These are phyloP conservation scores for Mareca strepera DNA, from an alignment of 2,797 vertebrate genomes.

Conservation along the genomic window DNA sequence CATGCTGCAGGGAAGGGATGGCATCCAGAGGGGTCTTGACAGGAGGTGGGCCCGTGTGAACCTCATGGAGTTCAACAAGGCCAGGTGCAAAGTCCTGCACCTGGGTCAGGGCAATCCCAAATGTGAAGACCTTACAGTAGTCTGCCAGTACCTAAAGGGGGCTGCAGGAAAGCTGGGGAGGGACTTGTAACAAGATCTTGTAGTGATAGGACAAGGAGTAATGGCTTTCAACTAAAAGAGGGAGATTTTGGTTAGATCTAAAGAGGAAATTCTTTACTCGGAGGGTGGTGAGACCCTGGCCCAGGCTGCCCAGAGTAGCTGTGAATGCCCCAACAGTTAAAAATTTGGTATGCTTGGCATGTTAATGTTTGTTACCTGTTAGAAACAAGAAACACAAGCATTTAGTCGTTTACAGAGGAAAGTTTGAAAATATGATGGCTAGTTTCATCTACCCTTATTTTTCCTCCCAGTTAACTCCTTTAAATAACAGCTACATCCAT, in stretches of 20 bases:
- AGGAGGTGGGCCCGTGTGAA: too few relatives aligned
- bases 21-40: too few relatives aligned
- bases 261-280: too few relatives aligned
- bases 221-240: too few relatives aligned
- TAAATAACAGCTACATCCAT: not conserved
- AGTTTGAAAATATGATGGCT: not conserved
- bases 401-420: not conserved
- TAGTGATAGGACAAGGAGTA: too few relatives aligned
- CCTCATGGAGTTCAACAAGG: too few relatives aligned
- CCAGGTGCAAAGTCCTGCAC: not conserved
- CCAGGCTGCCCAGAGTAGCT: too few relatives aligned
- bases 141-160: not conserved
- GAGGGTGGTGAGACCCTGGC: too few relatives aligned
- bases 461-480: not conserved
- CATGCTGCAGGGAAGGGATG: too few relatives aligned
- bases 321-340: not conserved
- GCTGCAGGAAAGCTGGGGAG: too few relatives aligned
- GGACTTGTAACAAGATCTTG: too few relatives aligned
- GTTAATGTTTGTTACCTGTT: not conserved
- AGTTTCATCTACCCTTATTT: not conserved
- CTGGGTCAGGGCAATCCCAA: not conserved
- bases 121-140: not conserved
- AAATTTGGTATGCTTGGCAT: not conserved
- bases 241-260: too few relatives aligned
- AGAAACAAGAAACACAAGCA: not conserved